These are phyloP conservation scores for Capitulum mitella DNA, from an alignment of 2,888 invertebrate species.

Conservation along the genomic window DNA sequence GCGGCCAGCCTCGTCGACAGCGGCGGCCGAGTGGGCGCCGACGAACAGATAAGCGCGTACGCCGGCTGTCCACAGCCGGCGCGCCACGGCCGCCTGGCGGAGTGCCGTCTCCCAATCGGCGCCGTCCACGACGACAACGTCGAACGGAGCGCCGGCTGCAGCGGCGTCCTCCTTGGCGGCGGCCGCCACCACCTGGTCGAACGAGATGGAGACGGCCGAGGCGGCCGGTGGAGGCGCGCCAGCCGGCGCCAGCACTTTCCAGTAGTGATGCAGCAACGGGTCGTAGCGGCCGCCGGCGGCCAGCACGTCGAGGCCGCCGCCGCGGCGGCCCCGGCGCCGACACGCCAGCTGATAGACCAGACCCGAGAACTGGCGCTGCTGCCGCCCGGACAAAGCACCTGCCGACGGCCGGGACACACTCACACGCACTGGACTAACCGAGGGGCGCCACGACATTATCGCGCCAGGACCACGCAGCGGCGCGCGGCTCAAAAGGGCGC, in stretches of 20 bases:
- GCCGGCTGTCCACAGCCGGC: conserved; percentile 8
- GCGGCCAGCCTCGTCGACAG: conserved; percentile 7
- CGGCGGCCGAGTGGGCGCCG: not conserved
- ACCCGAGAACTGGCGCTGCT: conserved; percentile 59
- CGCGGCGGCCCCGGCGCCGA: conserved; percentile 43
- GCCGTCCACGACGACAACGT: conserved; percentile 12
- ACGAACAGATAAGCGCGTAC: not conserved
- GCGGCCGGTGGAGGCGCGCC: conserved; percentile 6
- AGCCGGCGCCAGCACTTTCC: not conserved
- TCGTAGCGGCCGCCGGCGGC: conserved; percentile 89
- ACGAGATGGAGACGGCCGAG: not conserved
- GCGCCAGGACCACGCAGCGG: too few species aligned
- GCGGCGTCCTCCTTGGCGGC: not conserved
- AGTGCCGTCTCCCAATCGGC: not conserved
- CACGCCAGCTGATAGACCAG: conserved; percentile 60
- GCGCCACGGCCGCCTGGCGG: not conserved
- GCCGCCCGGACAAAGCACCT: conserved; percentile 55
- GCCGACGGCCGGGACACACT: not conserved
- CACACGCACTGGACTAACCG: not conserved
- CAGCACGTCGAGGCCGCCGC: conserved; percentile 59
- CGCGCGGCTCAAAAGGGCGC: too few species aligned
- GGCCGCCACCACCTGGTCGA: not conserved
- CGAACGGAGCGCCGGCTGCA: not conserved
- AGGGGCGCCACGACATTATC: too few species aligned
- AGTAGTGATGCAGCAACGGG: conserved; percentile 52